Base-by-base conservation (phyloP, 1,140 invertebrate species). In the Drosophila rufa region DNA sequence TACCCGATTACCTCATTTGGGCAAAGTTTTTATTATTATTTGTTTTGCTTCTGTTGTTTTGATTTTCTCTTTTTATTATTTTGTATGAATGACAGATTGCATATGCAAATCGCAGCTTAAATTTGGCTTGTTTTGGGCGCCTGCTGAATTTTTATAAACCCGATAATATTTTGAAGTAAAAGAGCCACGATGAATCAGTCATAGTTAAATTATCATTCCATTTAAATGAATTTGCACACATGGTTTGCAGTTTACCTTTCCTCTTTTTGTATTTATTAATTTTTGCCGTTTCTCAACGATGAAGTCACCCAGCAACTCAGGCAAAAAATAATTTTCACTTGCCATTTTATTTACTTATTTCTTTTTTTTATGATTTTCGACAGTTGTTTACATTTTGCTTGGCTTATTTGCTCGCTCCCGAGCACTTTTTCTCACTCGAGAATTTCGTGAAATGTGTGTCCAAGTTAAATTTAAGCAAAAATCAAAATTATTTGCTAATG, bases 1-100 rank as follows among this genome's bases (percentile, higher is more conserved):
- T 92, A 91, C 74, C 75, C 84, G 91, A 91, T 92, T 92, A 92
- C 91, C 91, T 92, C 91, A 92, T 92, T 91, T 91, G 79, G 82
- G 60, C 82, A 91, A 83, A 64, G 33, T 79, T 85, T 80, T 80
- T 64, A 67, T 69, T 75, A 60, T 80, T 71, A 56, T 73, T 89
- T 60, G 64, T 66, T 79, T 46, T 60, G 67, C 64, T 76, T 46
- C 73, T 77, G 38, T 78, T 79, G 30, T 66, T 38, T 61, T 47
- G 43, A 50, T 50, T 61, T 79, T 78, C 33, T 38, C 43, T 62
- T 57, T 46, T 58, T 75, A 25, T 30, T 30, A 30, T 64, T 55
- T 36, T 68, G 50, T 46, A 64, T 61, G 22, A 82, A 57, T 84
- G 78, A 87, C 79, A 79, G 71, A 79, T 87, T 76, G 82, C 64